Conservation (phyloP, 2,113 vertebrate genomes). For the Tychaedon coryphoeus region DNA sequence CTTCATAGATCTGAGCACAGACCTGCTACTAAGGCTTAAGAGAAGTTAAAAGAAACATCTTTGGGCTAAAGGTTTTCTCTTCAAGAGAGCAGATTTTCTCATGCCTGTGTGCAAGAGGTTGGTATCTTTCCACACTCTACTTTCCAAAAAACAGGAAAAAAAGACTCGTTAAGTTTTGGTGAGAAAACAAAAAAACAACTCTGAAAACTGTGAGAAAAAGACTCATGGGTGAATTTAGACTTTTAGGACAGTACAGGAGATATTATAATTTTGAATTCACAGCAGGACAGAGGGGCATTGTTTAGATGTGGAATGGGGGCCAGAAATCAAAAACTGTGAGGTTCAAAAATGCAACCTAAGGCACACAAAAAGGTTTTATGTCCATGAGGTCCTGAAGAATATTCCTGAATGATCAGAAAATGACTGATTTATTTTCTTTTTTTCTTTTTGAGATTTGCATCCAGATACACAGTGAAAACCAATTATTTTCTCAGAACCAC, state of each 20-base stretch:
- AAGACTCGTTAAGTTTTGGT: neutral
- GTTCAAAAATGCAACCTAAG: neutral
- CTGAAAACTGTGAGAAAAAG: neutral
- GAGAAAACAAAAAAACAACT: neutral
- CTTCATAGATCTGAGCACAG: neutral
- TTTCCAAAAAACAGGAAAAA: neutral
- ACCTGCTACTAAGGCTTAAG: neutral
- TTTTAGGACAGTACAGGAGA: neutral
- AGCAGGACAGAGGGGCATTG: rapidly evolving
- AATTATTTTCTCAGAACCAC: neutral
- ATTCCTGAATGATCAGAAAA: neutral
- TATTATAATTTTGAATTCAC: neutral
- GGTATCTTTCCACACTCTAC: neutral
- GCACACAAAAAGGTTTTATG: neutral
- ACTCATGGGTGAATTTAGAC: neutral
- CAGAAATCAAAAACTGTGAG: neutral
- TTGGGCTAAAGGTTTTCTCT: neutral
- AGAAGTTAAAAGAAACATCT: neutral
- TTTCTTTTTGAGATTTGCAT: neutral
- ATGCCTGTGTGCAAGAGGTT: neutral
- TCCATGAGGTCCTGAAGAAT: neutral
- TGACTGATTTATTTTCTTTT: neutral
- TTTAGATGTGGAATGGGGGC: neutral
- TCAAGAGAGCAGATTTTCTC: neutral
- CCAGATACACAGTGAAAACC: neutral